A percentile compares a stretch with the other conserved stretches of the same genome.
Conservation (phyloP, 2,113 vertebrate genomes). For the Prionailurus bengalensis region DNA sequence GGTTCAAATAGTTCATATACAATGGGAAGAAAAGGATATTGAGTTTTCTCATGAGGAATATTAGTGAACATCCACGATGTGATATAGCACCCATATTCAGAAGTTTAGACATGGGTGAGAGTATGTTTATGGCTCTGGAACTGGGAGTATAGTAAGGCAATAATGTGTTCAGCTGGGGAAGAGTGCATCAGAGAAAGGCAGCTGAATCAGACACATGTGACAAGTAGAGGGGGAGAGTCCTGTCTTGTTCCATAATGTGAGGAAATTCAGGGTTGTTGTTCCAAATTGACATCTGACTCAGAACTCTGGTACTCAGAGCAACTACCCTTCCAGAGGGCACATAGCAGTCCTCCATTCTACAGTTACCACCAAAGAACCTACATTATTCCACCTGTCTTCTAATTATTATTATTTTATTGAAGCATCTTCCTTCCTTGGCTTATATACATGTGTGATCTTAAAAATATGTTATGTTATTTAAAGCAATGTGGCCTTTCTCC, state of each 20-base stretch:
- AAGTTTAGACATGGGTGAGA: not conserved
- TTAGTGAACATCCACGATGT: accelerated
- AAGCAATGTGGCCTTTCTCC: not conserved
- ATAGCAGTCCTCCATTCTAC: not conserved
- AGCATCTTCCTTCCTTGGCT: constrained; percentile 17
- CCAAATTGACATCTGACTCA: too few species aligned
- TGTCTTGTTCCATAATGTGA: too few species aligned
- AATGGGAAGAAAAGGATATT: not conserved
- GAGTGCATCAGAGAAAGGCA: accelerated
- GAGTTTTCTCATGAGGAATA: not conserved
- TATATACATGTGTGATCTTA: constrained; percentile 18
- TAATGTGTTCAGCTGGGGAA: accelerated
- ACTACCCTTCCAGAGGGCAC: not conserved
- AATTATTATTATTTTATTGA: constrained; percentile 45
- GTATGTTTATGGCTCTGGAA: not conserved
- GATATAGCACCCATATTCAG: not conserved
- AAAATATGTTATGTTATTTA: constrained; percentile 58
- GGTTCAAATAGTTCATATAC: not conserved
- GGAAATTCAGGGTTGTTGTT: not conserved
- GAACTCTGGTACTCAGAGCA: not conserved
- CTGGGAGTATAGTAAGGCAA: not conserved
- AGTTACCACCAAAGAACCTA: not conserved
- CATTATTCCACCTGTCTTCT: not conserved
- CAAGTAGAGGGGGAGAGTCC: too few species aligned
- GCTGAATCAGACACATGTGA: not conserved